Conservation (phyloP, 2,797 vertebrate genomes). For the Amblyraja radiata region DNA sequence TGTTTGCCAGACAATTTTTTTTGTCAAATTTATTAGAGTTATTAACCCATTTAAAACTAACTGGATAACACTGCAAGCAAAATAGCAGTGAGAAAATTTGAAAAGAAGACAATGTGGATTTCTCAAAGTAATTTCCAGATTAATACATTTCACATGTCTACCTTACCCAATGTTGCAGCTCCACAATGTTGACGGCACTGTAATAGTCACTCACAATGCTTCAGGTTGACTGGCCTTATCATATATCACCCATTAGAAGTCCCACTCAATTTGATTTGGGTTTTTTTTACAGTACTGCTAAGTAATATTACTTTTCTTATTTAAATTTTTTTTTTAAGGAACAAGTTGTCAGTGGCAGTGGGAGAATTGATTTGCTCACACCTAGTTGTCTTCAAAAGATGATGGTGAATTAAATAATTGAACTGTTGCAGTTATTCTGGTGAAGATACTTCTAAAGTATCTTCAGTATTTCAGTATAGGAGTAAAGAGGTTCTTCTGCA, state of each 20-base stretch:
- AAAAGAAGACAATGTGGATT: background rate
- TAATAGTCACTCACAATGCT: background rate
- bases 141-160: background rate
- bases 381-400: too few species aligned
- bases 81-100: background rate
- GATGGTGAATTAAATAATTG: too few species aligned
- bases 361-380: too few species aligned
- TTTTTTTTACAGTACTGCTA: background rate
- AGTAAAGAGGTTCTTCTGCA: too few species aligned
- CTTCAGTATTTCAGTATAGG: too few species aligned
- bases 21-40: background rate
- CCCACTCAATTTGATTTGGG: background rate
- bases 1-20: background rate
- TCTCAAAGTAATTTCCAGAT: background rate
- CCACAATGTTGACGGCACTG: background rate
- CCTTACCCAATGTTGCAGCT: conserved; percentile 8
- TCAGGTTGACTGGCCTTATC: background rate
- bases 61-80: conserved; percentile 12
- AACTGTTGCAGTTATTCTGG: too few species aligned
- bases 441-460: too few species aligned
- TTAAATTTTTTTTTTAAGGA: too few species aligned
- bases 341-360: too few species aligned
- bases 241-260: too few species aligned
- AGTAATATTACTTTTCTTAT: too few species aligned
- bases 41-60: conserved; percentile 18